Evolutionary conservation across 2,797 vertebrate species (phyloP), one percentile per base, ranked within the genome.

Genomic region (Neostethus bicornis): DNA sequence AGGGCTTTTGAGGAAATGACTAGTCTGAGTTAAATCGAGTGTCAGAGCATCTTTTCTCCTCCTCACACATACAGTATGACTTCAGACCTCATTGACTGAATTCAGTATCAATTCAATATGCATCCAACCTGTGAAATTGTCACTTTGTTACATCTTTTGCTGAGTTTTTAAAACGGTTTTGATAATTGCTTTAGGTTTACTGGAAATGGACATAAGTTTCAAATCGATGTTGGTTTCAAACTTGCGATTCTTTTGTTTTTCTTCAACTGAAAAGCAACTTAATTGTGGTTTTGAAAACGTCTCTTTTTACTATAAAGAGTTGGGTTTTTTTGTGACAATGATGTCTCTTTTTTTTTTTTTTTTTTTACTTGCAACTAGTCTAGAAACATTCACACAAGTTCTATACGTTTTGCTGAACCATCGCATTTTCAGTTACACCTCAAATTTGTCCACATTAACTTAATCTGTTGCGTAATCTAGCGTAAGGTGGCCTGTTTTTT

Each of bases 131-230:
- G 23, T 32, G 39, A 54, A 38, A 19, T 81, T 79, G 44, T 66
- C 29, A 0, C 58, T 1, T 1, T 38, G 43, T 85, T 85, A 50
- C 71, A 60, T 81, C 74, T 79, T 3, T 23, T 0, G 26, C 43
- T 57, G 34, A 29, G 26, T 35, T 34, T 42, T 4, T 45, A 49
- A 34, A 62, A 26, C 47, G 44, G 1, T 21, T 35, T 32, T 3
- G 44, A 52, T n/a, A 57, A 44, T 25, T 51, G 0, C 35, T 60
- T 5, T 10, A 32, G 14, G 6, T 3, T 10, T 2, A 51, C 12
- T 56, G 6, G 5, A 51, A 32, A 55, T 9, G 38, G 45, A 50
- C 6, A 2, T 34, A 38, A 49, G 3, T 31, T 12, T 31, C 12
- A 10, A 13, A 14, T 4, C 4, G 13, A 13, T n/a, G 13, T 34